Evolutionary conservation across 2,888 invertebrate species (phyloP), one percentile per base, ranked within the genome.

Genomic region (Hipparchia semele): DNA sequence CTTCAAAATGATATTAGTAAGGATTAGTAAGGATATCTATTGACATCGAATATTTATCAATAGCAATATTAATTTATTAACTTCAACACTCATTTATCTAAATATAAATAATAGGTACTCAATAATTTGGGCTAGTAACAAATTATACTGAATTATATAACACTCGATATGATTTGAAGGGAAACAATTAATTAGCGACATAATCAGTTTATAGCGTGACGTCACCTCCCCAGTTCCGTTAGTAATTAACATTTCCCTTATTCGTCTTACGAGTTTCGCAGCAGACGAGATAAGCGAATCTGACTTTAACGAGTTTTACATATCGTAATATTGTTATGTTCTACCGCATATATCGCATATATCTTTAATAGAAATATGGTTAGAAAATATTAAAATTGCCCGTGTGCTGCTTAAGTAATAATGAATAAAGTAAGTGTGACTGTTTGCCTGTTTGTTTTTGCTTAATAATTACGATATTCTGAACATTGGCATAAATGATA

Each of bases 241-340:
- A 51, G 51, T 90, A 89, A 91, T 91, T 91, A 90, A 86, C 84
- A 83, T 82, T 83, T 84, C 87, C 86, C 87, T 86, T 80, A 80
- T 80, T 81, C 71, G 68, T 75, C 69, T 73, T 68, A 53, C 65
- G 65, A 62, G 62, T 62, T 65, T 71, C 75, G 74, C 72, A 72
- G 74, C 73, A 70, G 64, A 70, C 72, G 74, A 79, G 87, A 87
- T 90, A 89, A 89, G 87, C 80, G 83, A 89, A 90, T 90, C 85
- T 82, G 82, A 83, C 53, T 71, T 84, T 88, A 87, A 89, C 86
- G 87, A 90, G 86, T 88, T 89, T 83, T 81, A 82, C 81, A 80
- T 82, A 84, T 81, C 83, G 76, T 60, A 60, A 60, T 60, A 60
- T 60, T 8, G 33, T 60, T 5, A 60, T 39, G 59, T 4, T 60